Evolutionary conservation across 2,888 invertebrate genomes (phyloP), one percentile per base, ranked within the genome.

Genomic region (Cantharis nigra): DNA sequence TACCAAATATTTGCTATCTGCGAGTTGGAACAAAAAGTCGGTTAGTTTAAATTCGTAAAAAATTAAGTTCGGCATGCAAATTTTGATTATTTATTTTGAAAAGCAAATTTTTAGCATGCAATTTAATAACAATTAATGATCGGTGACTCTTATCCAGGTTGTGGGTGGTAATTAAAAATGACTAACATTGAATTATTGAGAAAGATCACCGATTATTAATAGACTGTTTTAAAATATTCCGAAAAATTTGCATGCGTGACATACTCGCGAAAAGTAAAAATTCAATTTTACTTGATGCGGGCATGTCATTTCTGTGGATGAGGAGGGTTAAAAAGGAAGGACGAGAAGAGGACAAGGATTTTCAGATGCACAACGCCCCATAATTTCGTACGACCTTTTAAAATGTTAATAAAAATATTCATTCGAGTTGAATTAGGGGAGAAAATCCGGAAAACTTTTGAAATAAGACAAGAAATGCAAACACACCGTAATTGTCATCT

Each of bases 1-100:
- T 67, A 98, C 97, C 89, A 98, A 92, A 88, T 97, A 97, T 92
- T 98, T 97, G 84, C 97, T 97, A 90, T 97, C 98, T 98, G 91
- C 83, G 69, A 63, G 70, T 28, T 13, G 23, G 76, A 78, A 76
- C 64, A 14, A 49, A 49, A 33, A 13, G 5, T 5, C 4, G 1
- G 14, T 33, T 4, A 69, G 16, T 30, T 20, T n/a, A n/a, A 16
- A n/a, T 64, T 16, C 10, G 26, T 30, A 16, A 30, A 63, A 20
- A 70, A 64, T n/a, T 14, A 11, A n/a, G 9, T 65, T 28, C 28
- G 16, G 18, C 78, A 76, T 79, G 78, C 78, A 79, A 76, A 76
- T 74, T 74, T 76, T 75, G 73, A 70, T 33, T 9, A n/a, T 33
- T 33, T 30, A 26, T 23, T 7, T 23, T 73, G 0, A 4, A 49